Conservation (phyloP, 2,113 vertebrate genomes). For the Riparia riparia region DNA sequence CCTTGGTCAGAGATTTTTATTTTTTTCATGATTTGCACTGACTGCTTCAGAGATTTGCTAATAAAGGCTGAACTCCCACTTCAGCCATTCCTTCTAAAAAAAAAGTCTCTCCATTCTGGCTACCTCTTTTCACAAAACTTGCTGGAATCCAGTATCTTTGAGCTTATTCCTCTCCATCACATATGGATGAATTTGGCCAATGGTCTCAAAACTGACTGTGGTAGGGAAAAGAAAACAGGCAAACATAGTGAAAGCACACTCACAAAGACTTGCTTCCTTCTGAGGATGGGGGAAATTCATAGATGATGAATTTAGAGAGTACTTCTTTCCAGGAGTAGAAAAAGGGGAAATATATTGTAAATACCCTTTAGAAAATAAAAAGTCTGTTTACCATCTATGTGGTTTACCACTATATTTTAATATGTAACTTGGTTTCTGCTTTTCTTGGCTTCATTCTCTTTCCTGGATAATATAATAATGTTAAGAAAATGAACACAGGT, state of each 20-base stretch:
- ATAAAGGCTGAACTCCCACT: background rate
- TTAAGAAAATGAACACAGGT: background rate
- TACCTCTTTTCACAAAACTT: background rate
- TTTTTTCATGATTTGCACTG: background rate
- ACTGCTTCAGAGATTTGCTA: background rate
- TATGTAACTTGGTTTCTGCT: background rate
- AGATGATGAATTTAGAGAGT: background rate
- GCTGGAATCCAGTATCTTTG: background rate
- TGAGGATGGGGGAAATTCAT: background rate
- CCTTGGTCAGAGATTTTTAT: background rate
- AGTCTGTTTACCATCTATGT: background rate
- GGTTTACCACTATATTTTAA: background rate
- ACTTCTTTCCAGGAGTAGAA: background rate
- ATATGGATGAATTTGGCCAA: background rate
- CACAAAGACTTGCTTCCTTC: background rate
- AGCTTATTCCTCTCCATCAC: background rate
- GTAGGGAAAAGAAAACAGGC: background rate
- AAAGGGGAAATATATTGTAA: background rate
- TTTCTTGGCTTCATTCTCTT: conserved; percentile 23
- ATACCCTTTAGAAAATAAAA: background rate
- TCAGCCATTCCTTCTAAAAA: background rate
- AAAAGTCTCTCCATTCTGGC: background rate
- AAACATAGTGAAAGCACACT: background rate
- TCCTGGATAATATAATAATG: background rate
- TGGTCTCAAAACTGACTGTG: background rate